Conservation (phyloP, 2,888 invertebrate species). For the Argynnis bischoffii region DNA sequence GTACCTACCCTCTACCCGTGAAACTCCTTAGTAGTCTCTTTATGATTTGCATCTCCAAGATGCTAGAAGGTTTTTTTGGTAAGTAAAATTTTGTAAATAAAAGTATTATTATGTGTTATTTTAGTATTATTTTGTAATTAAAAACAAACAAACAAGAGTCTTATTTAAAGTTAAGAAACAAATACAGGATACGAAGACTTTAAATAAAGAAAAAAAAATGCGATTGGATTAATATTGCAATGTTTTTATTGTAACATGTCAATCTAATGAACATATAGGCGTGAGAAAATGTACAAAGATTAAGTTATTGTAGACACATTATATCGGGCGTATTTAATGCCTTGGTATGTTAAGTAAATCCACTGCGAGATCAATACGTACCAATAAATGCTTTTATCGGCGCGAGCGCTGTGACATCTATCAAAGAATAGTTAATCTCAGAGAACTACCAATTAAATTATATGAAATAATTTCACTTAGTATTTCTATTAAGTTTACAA, state of each 20-base stretch:
- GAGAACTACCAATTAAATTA: not conserved
- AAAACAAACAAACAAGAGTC: constrained; percentile 1
- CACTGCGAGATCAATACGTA: constrained; percentile 70
- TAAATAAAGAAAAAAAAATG: not conserved
- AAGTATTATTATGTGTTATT: too few relatives aligned
- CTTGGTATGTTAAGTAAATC: constrained; percentile 63
- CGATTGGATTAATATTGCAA: constrained; percentile 13
- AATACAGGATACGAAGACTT: constrained; percentile 4
- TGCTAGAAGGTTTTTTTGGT: too few relatives aligned
- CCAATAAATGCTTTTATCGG: constrained; percentile 68
- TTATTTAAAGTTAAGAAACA: constrained; percentile 2
- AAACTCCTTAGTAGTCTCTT: too few relatives aligned
- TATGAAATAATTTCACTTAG: not conserved
- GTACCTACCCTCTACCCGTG: too few relatives aligned
- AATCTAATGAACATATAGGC: constrained; percentile 34
- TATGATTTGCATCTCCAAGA: too few relatives aligned
- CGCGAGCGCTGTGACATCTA: constrained; percentile 42
- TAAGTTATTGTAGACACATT: constrained; percentile 47
- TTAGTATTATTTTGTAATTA: not conserved
- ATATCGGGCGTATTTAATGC: constrained; percentile 35
- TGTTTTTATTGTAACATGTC: constrained; percentile 33
- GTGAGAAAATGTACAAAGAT: constrained; percentile 56
- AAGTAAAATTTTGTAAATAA: too few relatives aligned
- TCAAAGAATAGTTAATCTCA: constrained; percentile 45
- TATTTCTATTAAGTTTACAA: too few relatives aligned